These are phyloP conservation scores for Lasioglossum oenotherae DNA, from an alignment of 2,888 invertebrate genomes.

Conservation along the genomic window DNA sequence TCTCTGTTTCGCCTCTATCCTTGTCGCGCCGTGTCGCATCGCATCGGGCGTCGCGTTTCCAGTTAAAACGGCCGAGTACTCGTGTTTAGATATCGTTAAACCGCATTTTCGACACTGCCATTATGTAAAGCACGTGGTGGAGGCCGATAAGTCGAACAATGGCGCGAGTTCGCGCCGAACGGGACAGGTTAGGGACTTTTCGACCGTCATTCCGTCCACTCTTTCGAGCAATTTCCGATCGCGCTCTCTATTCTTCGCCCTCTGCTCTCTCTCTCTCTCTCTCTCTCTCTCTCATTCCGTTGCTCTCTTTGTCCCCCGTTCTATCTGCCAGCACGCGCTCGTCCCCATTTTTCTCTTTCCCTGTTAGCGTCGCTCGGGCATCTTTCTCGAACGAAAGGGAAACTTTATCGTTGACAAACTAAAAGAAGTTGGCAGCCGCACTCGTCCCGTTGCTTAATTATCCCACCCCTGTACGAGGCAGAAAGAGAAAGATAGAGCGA, in stretches of 20 bases:
- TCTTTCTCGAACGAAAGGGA: slow-evolving; percentile 18
- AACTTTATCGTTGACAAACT: slow-evolving; percentile 63
- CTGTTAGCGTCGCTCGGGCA: slow-evolving; percentile 3
- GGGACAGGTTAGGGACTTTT: slow-evolving; percentile 49
- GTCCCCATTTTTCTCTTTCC: not conserved
- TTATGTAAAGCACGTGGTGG: slow-evolving; percentile 82
- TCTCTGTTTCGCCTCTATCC: not conserved
- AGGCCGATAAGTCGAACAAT: slow-evolving; percentile 83
- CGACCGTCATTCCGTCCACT: slow-evolving; percentile 29
- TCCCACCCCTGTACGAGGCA: slow-evolving; percentile 30
- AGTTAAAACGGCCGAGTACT: slow-evolving; percentile 75
- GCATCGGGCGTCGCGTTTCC: slow-evolving; percentile 45
- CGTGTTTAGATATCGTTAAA: slow-evolving; percentile 83
- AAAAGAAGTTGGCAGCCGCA: slow-evolving; percentile 49
- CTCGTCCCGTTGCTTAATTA: slow-evolving; percentile 54
- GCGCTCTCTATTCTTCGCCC: not conserved
- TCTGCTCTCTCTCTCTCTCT: not conserved
- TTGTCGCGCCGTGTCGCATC: slow-evolving; percentile 20
- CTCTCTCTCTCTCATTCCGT: not conserved
- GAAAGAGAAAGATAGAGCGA: not conserved
- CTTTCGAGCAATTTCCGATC: slow-evolving; percentile 30
- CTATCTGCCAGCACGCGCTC: not conserved
- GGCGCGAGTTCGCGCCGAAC: slow-evolving; percentile 45
- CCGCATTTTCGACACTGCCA: slow-evolving; percentile 82
- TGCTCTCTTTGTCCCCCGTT: not conserved